Evolutionary conservation across 1,140 invertebrate genomes (phyloP), one percentile per base, ranked within the genome.

Genomic region (Steinernema feltiae): DNA sequence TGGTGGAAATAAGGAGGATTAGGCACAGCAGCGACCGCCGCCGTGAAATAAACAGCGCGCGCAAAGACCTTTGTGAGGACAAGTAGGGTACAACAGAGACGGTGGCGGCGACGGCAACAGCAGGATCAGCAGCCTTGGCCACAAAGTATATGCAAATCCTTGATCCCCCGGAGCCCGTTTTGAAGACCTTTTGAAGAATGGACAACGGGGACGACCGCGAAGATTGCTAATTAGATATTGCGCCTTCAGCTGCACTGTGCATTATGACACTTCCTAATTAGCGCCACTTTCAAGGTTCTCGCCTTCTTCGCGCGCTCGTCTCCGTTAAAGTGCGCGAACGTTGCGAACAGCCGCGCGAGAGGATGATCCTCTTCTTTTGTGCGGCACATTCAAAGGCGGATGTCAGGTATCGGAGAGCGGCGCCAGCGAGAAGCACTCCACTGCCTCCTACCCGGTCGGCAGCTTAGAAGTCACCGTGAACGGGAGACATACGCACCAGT

Each of bases 1-100:
- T n/a, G 24, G 53, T 63, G 53, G 53, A 27, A 63, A 63, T 63
- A 63, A 63, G 53, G 53, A n/a, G 24, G 53, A 63, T 63, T 63
- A 63, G 12, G 12, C 24, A 12, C 15, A 17, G 24, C 53, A n/a
- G n/a, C n/a, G n/a, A n/a, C n/a, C n/a, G n/a, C n/a, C n/a, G n/a
- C n/a, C 41, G 41, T 27, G 53, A 15, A 27, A 63, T 63, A 63
- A 63, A 63, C 53, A 63, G n/a, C n/a, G n/a, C n/a, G n/a, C n/a
- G n/a, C n/a, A n/a, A n/a, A n/a, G n/a, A n/a, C n/a, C n/a, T n/a
- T n/a, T n/a, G n/a, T n/a, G n/a, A n/a, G n/a, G n/a, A n/a, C n/a
- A n/a, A n/a, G n/a, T n/a, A n/a, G n/a, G n/a, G n/a, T n/a, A n/a
- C n/a, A n/a, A n/a, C n/a, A n/a, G n/a, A n/a, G n/a, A n/a, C n/a